Conservation (phyloP, 2,113 vertebrate species). For the Megaceryle maxima region DNA sequence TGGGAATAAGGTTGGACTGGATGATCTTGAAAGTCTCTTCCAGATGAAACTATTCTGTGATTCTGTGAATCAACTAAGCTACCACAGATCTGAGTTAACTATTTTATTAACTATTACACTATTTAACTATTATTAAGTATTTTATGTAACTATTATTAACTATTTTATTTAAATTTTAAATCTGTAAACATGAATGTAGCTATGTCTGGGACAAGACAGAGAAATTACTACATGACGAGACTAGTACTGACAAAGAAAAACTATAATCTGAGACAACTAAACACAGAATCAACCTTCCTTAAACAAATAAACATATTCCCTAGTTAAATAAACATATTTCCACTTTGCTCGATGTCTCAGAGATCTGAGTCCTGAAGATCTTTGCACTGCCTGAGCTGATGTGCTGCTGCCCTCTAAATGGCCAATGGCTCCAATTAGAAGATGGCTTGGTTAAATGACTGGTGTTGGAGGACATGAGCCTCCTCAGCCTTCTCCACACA, state of each 20-base stretch:
- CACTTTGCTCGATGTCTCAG: neutral
- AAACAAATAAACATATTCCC: no score
- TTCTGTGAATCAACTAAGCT: neutral
- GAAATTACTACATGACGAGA: neutral
- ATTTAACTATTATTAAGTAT: no score
- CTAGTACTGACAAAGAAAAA: neutral
- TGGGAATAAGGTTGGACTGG: no score
- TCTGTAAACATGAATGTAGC: neutral
- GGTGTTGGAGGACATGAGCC: neutral
- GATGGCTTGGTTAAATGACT: neutral
- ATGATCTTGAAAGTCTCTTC: no score
- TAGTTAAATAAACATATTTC: neutral
- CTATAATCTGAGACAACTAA: neutral
- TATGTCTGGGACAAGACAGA: neutral
- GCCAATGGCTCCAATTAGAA: neutral
- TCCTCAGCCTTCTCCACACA: neutral
- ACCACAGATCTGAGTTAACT: neutral
- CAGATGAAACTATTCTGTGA: no score
- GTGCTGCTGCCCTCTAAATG: neutral
- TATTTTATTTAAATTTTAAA: neutral
- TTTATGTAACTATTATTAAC: neutral
- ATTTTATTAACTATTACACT: neutral
- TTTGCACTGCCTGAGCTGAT: neutral
- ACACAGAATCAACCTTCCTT: neutral
- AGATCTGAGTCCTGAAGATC: neutral